phyloP scores from a whole-genome alignment of 1,140 invertebrate species.

The Paraescarpia echinospica region DNA sequence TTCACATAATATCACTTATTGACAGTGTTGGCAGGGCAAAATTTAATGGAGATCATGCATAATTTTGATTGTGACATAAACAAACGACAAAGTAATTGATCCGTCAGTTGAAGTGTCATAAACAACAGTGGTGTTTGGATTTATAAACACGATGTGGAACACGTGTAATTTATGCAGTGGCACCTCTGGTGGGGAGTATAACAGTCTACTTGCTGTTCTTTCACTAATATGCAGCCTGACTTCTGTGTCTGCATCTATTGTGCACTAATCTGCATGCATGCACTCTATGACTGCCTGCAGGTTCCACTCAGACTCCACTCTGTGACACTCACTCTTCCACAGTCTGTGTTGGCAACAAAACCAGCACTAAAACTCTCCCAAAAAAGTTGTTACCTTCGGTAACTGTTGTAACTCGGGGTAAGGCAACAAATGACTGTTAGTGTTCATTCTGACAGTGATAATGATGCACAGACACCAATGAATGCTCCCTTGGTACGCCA shows the following conservation, averaged over 20 bases:
- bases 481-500: not conserved
- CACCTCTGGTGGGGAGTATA: no score
- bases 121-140: no score
- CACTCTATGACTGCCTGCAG: not conserved
- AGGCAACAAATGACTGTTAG: not conserved
- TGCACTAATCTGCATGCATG: conserved; percentile 4
- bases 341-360: not conserved
- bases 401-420: not conserved
- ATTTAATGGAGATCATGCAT: no score
- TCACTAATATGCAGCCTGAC: not conserved
- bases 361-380: not conserved
- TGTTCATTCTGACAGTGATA: not conserved
- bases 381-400: not conserved
- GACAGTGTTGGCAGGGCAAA: no score
- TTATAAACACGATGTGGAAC: no score
- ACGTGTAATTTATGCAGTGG: no score
- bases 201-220: not conserved
- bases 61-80: no score
- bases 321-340: not conserved
- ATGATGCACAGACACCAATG: not conserved
- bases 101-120: no score
- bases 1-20: no score
- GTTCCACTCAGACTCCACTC: not conserved
- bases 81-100: no score
- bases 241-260: not conserved